A percentile compares a stretch with the other conserved stretches of the same genome.
Conservation (phyloP, 2,113 vertebrate species). For the Psephotus haematonotus region DNA sequence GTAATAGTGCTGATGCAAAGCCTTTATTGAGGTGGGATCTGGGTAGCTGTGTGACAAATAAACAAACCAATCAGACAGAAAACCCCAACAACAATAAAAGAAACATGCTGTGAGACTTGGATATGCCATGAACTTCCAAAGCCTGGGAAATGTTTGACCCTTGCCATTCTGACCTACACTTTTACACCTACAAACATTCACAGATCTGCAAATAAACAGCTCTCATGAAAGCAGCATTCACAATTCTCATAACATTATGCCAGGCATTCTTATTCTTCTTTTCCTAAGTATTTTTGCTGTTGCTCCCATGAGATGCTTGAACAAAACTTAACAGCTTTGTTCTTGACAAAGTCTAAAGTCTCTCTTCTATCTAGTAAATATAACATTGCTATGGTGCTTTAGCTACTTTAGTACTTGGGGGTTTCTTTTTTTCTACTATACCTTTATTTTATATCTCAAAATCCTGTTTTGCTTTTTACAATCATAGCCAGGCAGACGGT, state of each 20-base stretch:
- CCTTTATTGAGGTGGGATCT: background rate
- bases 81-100: background rate
- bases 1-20: background rate
- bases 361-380: background rate
- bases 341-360: background rate
- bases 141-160: rapidly evolving
- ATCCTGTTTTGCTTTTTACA: background rate
- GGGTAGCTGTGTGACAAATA: background rate
- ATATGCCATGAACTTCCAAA: background rate
- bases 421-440: background rate
- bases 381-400: background rate
- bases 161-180: background rate
- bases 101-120: background rate
- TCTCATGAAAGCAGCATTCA: background rate
- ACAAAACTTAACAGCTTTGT: background rate
- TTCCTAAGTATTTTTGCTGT: background rate
- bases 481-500: background rate
- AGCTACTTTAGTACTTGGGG: background rate
- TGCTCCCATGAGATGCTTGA: background rate
- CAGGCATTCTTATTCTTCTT: background rate
- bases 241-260: background rate
- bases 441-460: background rate
- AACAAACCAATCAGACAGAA: background rate
- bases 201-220: background rate
- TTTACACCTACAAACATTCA: background rate